These are phyloP conservation scores for Azorinus chamasolen DNA, from an alignment of 2,888 invertebrate genomes.

Conservation along the genomic window DNA sequence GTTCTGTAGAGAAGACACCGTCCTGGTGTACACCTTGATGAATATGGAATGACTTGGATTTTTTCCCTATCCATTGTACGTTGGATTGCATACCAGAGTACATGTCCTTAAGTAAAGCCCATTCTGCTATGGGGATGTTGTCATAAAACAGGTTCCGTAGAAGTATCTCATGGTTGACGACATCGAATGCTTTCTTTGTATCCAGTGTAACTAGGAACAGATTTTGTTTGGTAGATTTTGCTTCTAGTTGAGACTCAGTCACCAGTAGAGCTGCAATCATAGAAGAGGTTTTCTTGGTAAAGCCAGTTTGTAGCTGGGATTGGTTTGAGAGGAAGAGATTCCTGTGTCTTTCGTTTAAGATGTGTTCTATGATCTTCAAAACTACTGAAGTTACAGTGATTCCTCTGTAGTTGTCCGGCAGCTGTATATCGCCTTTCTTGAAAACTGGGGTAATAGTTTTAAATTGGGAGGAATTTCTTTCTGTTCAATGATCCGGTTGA, in stretches of 20 bases:
- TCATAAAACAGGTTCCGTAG: background rate
- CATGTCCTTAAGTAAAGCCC: background rate
- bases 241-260: background rate
- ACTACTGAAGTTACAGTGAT: background rate
- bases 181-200: background rate
- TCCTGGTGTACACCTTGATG: background rate
- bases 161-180: background rate
- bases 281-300: background rate
- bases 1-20: background rate
- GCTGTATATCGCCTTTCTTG: background rate
- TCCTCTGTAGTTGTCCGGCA: slow-evolving; percentile 4
- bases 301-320: slow-evolving; percentile 5
- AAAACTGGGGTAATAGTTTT: background rate
- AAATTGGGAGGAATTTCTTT: no score
- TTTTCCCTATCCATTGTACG: background rate
- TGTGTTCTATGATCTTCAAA: background rate
- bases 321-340: background rate
- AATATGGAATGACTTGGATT: background rate
- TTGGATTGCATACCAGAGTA: background rate
- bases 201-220: background rate
- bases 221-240: background rate
- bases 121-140: background rate
- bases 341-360: background rate
- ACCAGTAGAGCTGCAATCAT: background rate
- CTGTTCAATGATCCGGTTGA: no score